A percentile compares a stretch with the other conserved stretches of the same genome.
Conservation (phyloP, 2,113 vertebrate species). For the Maccullochella peelii region DNA sequence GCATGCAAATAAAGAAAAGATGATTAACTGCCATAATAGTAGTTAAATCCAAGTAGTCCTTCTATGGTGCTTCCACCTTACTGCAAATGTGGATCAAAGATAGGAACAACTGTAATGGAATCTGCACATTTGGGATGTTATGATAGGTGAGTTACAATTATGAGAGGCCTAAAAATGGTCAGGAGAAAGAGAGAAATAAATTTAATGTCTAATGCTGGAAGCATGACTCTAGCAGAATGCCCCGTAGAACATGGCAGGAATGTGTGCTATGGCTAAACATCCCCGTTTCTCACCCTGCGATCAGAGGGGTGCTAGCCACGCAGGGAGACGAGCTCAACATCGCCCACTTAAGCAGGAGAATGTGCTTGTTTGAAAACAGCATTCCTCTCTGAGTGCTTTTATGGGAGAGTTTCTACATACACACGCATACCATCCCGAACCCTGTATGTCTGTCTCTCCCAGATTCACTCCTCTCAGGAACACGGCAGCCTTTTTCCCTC, state of each 20-base stretch:
- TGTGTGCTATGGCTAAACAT: constrained; percentile 81
- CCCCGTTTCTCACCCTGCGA: constrained; percentile 57
- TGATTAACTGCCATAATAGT: not conserved
- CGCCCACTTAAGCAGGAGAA: constrained; percentile 74
- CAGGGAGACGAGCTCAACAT: constrained; percentile 60
- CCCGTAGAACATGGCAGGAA: constrained; percentile 71
- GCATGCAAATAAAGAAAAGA: not conserved
- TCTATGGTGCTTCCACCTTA: not conserved
- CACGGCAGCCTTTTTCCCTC: constrained; percentile 16
- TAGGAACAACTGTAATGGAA: constrained; percentile 11
- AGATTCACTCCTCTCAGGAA: constrained; percentile 42
- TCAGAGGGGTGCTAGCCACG: constrained; percentile 53
- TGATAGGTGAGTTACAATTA: constrained; percentile 16
- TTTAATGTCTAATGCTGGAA: constrained; percentile 44
- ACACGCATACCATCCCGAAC: constrained; percentile 55
- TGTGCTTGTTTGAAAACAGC: constrained; percentile 82
- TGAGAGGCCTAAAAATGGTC: constrained; percentile 56
- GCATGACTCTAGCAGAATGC: constrained; percentile 60
- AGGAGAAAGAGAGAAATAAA: constrained; percentile 20
- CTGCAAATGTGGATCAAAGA: constrained; percentile 11
- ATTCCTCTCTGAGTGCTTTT: constrained; percentile 82
- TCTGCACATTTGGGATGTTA: constrained; percentile 15
- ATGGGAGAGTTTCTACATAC: constrained; percentile 73
- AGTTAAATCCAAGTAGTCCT: not conserved
- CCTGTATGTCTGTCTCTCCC: constrained; percentile 31